Evolutionary conservation across 2,113 vertebrate genomes (phyloP).

Genomic region (Axis porcinus): DNA sequence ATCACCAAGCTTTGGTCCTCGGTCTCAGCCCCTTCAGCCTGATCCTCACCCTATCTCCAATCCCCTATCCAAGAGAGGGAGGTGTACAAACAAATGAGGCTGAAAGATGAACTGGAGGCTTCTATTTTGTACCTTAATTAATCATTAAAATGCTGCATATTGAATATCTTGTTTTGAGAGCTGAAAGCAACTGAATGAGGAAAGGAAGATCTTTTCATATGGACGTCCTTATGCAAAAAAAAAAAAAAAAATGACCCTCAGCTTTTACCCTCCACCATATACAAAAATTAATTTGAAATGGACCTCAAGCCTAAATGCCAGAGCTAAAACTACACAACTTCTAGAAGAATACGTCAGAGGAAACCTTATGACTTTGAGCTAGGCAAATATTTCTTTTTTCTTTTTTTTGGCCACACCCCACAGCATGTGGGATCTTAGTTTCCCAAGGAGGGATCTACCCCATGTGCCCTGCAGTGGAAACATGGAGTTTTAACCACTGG

Average conservation of each 20-base stretch:
- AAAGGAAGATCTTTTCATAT: not conserved
- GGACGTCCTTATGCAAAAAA: not conserved
- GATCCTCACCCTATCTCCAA: not conserved
- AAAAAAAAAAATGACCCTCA: not conserved
- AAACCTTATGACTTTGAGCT: not conserved
- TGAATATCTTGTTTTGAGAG: not conserved
- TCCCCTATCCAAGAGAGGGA: no score
- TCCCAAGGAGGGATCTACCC: not conserved
- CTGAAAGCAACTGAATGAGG: not conserved
- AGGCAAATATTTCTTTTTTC: not conserved
- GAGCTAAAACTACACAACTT: not conserved
- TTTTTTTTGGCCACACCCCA: not conserved
- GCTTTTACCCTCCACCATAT: not conserved
- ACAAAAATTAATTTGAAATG: not conserved
- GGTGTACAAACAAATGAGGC: not conserved
- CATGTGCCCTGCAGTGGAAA: not conserved
- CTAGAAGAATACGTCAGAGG: not conserved
- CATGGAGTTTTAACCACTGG: not conserved
- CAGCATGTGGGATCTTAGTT: not conserved
- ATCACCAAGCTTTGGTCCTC: not conserved
- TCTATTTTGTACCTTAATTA: not conserved
- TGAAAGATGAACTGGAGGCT: not conserved
- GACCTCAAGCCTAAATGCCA: not conserved
- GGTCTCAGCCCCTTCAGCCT: not conserved
- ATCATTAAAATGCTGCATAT: not conserved